Base-by-base conservation (phyloP, 2,113 vertebrate genomes). In the Nettapus auritus region DNA sequence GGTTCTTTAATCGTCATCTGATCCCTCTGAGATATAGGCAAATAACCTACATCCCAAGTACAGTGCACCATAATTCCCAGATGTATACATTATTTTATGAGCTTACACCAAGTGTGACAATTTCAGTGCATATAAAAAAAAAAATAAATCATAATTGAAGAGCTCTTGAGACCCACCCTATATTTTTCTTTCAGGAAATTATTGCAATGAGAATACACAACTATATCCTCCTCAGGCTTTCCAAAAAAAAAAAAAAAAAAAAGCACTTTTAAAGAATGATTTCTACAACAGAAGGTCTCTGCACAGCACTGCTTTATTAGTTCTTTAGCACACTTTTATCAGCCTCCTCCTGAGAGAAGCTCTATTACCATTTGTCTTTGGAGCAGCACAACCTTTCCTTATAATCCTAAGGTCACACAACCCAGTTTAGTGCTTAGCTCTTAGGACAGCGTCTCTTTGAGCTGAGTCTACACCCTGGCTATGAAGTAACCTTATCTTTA, bases 181-280 rank as follows among this genome's bases (percentile, higher is more conserved):
- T 90, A 82, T 96, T 96, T 95, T 90, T n/a, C 36, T 93, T 96
- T 91, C 71, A 67, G 74, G 20, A 95, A 96, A 94, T 95, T 84
- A 91, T 89, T 94, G 57, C 88, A 84, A 26, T 63, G 73, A 95
- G 80, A 96, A 86, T 82, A 93, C 48, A 53, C 5, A 62, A 21
- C 21, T 85, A 53, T 79, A 92, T 70, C 75, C 89, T 94, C 82
- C 81, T 95, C 60, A 94, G 82, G 14, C 46, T 89, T 84, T 57
- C 50, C 14, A 22, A 69, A 93, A 92, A 46, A 46, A 46, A 28
- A 73, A 92, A 91, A 28, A 73, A 93, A 73, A 93, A 92, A 79
- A 86, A 36, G 12, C 5, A 42, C 46, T 69, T 94, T 94, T 91
- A 5, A 86, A 90, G 53, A 87, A 84, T 73, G 75, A 82, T 68